phyloP scores from a whole-genome alignment of 2,113 vertebrate genomes.

The Pipa parva region DNA sequence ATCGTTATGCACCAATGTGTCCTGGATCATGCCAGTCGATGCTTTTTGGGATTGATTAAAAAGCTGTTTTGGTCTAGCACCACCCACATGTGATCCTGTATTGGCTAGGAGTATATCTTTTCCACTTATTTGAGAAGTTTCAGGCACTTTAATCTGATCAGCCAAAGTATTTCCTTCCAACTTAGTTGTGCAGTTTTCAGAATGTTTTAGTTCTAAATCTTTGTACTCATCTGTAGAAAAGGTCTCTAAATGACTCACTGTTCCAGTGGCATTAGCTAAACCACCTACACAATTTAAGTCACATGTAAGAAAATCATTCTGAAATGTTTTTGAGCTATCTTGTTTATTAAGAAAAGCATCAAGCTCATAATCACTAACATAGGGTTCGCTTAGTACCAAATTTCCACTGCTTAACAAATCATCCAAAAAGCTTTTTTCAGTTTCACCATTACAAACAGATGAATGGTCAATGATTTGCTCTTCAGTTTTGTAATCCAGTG shows the following conservation, averaged over 20 bases:
- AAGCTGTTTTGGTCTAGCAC: conserved; percentile 80
- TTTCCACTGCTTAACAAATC: conserved; percentile 61
- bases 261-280: neutral
- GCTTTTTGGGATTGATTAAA: conserved; percentile 56
- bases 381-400: conserved; percentile 56
- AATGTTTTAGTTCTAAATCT: conserved; percentile 33
- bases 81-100: conserved; percentile 60
- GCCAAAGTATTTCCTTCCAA: conserved; percentile 45
- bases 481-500: conserved; percentile 26
- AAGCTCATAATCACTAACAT: conserved; percentile 84
- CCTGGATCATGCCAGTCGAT: conserved; percentile 49
- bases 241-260: neutral
- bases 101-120: conserved; percentile 44
- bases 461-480: neutral
- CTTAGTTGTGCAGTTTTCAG: conserved; percentile 9
- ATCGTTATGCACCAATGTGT: conserved; percentile 32
- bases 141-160: conserved; percentile 43
- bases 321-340: conserved; percentile 46
- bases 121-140: conserved; percentile 35
- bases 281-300: conserved; percentile 30
- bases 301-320: conserved; percentile 43
- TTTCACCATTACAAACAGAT: neutral
- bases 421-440: neutral
- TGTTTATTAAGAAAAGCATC: conserved; percentile 84
- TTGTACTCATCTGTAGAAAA: conserved; percentile 2